Base-by-base conservation (phyloP, 2,113 vertebrate species). In the Taurulus bubalis region DNA sequence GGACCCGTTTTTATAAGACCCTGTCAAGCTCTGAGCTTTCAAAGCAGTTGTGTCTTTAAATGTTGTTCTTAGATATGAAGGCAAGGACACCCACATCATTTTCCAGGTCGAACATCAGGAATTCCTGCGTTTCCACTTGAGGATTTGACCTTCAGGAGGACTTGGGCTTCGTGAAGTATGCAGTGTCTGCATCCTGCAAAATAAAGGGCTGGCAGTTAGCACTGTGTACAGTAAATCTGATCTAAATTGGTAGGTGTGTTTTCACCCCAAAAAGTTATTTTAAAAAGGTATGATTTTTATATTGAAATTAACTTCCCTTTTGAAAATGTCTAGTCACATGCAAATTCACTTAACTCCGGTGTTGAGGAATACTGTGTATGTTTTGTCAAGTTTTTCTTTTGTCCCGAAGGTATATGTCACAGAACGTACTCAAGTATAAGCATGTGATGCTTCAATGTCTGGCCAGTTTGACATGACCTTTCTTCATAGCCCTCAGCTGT, bases 151-250 rank as follows among this genome's bases (percentile, higher is more conserved):
- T 79, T 95, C 85, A 95, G 78, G 81, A 80, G 3, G 73, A 84
- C 88, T 95, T 96, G 6, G 79, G 65, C 71, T 95, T 94, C 6
- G 88, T 96, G 88, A 96, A 97, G 45, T 97, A 97, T 26, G 95
- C 94, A 28, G 89, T 85, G 89, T 98, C 97, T 22, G 97, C 96
- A 60, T 98, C 97, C 98, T 98, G 87, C 2, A 83, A 89, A 86
- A 83, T 3, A 88, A 83, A 71, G 67, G 4, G 4, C 0, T 0
- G 4, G n/a, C 1, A 64, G 24, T 87, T 56, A 82, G 49, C 5
- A 24, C 28, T 62, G 53, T 56, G 60, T 55, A 6, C 6, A 15
- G 22, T 20, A 24, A 55, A 65, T 51, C 11, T 49, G 67, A 36
- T 58, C 8, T 18, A n/a, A 1, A 53, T 53, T 24, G n/a, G 10